A percentile compares a stretch with the other conserved stretches of the same genome.
These are phyloP conservation scores for Drosophila limbata DNA, from an alignment of 2,888 invertebrate species.

Conservation along the genomic window DNA sequence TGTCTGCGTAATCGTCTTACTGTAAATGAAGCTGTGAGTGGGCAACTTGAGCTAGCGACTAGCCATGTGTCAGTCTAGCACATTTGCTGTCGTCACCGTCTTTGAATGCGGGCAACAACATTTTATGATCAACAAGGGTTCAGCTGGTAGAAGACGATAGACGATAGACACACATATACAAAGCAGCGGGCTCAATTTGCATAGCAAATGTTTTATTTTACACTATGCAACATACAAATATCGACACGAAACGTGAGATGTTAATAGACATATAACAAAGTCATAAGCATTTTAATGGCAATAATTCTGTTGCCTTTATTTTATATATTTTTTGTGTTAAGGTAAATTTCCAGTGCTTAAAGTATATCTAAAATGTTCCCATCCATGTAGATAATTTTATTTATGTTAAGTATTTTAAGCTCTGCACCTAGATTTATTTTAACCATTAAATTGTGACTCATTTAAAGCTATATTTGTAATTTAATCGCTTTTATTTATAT, in stretches of 20 bases:
- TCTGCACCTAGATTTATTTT: neutral
- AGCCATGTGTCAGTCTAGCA: conserved; percentile 48
- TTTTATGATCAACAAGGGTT: conserved; percentile 41
- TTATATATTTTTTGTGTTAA: neutral
- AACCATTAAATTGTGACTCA: neutral
- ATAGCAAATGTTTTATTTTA: conserved; percentile 35
- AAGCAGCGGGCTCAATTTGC: conserved; percentile 27
- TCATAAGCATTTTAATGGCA: conserved; percentile 27
- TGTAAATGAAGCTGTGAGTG: conserved; percentile 44
- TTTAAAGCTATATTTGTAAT: conserved; percentile 3
- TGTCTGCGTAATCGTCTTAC: conserved; percentile 39
- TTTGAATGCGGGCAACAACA: conserved; percentile 20
- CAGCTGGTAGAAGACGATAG: conserved; percentile 11
- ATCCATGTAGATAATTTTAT: neutral
- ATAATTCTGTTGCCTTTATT: conserved; percentile 13
- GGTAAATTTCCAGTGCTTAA: neutral
- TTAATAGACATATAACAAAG: conserved; percentile 40
- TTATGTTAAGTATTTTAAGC: neutral
- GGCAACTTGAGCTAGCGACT: conserved; percentile 24
- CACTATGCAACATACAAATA: conserved; percentile 28
- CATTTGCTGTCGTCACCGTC: conserved; percentile 46
- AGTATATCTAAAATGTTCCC: too few species aligned
- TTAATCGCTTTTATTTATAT: conserved; percentile 1
- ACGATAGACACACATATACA: neutral
- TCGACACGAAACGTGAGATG: conserved; percentile 3